Percentiles rank a stretch among this genome's conserved stretches.
Conservation (phyloP, 2,113 vertebrate genomes). For the Procavia capensis region DNA sequence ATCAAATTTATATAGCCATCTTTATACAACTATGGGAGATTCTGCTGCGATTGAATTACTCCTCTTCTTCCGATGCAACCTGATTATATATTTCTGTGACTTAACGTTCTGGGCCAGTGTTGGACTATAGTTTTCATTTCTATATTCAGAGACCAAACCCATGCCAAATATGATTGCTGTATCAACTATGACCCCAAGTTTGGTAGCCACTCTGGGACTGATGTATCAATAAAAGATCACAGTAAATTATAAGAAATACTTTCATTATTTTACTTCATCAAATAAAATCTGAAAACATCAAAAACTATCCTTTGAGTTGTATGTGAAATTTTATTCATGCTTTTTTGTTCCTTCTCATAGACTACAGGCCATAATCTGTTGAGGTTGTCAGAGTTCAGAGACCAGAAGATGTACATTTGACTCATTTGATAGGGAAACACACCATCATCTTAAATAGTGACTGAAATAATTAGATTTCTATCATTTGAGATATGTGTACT, state of each 20-base stretch:
- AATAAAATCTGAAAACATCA: constrained; percentile 30
- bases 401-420: neutral
- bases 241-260: neutral
- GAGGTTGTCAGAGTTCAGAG: neutral
- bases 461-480: constrained; percentile 22
- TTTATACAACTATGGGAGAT: neutral
- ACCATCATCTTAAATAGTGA: neutral
- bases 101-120: neutral
- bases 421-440: neutral
- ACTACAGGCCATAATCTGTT: neutral
- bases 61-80: neutral
- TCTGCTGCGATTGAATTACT: neutral
- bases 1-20: neutral
- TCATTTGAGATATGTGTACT: neutral
- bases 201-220: neutral
- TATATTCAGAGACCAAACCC: neutral
- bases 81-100: neutral
- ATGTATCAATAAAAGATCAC: neutral
- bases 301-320: neutral
- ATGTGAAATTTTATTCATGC: neutral
- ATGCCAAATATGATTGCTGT: neutral
- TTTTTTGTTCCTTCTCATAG: neutral
- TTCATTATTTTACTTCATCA: constrained; percentile 31
- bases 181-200: neutral
- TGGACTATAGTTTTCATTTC: neutral